A percentile compares a stretch with the other conserved stretches of the same genome.
Conservation (phyloP, 2,888 invertebrate genomes). For the Phragmatobia fuliginosa region DNA sequence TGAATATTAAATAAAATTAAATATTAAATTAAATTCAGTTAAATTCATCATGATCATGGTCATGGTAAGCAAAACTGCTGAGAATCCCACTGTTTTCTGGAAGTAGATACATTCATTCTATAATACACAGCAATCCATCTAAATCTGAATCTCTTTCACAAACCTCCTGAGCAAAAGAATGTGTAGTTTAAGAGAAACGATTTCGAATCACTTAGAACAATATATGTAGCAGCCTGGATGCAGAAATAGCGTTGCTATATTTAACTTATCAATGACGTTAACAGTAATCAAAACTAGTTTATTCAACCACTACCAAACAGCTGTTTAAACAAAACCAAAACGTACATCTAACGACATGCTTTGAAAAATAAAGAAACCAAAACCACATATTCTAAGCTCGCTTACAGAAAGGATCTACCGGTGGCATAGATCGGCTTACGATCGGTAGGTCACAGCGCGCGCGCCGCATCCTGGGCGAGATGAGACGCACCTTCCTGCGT, state of each 20-base stretch:
- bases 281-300: neutral
- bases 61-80: too few species aligned
- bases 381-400: constrained; percentile 50
- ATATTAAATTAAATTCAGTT: too few species aligned
- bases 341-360: constrained; percentile 24
- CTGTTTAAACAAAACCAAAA: neutral
- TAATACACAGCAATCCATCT: too few species aligned
- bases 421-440: constrained; percentile 53
- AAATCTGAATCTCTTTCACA: too few species aligned
- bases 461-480: constrained; percentile 85
- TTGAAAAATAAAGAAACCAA: constrained; percentile 21
- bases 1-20: neutral
- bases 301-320: neutral
- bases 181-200: too few species aligned
- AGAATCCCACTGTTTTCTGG: neutral
- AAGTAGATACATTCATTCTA: too few species aligned
- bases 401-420: constrained; percentile 70
- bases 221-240: neutral
- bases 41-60: too few species aligned
- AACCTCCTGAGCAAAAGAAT: neutral
- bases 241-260: neutral
- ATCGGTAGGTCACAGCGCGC: constrained; percentile 57
- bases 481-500: constrained; percentile 85
- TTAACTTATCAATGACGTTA: neutral
- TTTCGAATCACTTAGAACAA: neutral